Percentiles rank a stretch among this genome's conserved stretches.
phyloP scores from a whole-genome alignment of 2,113 vertebrate genomes.

The Rhynchomys soricoides region DNA sequence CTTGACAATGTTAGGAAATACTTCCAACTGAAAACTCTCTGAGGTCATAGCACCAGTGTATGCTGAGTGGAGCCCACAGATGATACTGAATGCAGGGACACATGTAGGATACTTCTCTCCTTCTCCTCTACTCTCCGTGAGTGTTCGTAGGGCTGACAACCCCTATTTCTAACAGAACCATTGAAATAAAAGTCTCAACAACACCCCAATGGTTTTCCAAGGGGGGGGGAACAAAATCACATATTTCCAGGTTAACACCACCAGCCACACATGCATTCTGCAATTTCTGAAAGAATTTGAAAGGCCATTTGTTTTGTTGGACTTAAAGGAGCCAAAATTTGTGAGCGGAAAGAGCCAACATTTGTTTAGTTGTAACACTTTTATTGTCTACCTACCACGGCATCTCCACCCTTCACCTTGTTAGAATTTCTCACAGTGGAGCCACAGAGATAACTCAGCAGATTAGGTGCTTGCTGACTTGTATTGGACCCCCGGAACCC shows the following conservation, averaged over 20 bases:
- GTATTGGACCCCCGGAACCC: not conserved
- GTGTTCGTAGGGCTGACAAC: not conserved
- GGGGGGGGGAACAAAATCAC: not conserved
- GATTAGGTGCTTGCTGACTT: not conserved
- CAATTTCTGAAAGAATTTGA: conserved; percentile 31
- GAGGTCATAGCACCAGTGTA: not conserved
- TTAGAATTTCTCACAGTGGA: conserved; percentile 18
- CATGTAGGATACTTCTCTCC: not conserved
- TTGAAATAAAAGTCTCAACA: not conserved
- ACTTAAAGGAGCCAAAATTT: conserved; percentile 52
- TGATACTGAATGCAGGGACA: not conserved
- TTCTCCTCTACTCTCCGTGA: not conserved
- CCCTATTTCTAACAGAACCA: not conserved
- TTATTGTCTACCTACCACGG: not conserved
- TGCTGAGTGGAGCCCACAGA: not conserved
- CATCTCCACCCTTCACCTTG: not conserved
- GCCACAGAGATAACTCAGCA: not conserved
- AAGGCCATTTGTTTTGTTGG: conserved; percentile 31
- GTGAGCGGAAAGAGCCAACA: not conserved
- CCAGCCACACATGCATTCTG: not conserved
- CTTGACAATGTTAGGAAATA: not conserved
- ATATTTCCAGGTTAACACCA: conserved; percentile 11
- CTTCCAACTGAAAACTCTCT: conserved; percentile 1
- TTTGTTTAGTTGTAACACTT: conserved; percentile 32
- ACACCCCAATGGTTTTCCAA: not conserved